Base-by-base conservation (phyloP, 2,797 vertebrate species). In the Urocyon cinereoargenteus region DNA sequence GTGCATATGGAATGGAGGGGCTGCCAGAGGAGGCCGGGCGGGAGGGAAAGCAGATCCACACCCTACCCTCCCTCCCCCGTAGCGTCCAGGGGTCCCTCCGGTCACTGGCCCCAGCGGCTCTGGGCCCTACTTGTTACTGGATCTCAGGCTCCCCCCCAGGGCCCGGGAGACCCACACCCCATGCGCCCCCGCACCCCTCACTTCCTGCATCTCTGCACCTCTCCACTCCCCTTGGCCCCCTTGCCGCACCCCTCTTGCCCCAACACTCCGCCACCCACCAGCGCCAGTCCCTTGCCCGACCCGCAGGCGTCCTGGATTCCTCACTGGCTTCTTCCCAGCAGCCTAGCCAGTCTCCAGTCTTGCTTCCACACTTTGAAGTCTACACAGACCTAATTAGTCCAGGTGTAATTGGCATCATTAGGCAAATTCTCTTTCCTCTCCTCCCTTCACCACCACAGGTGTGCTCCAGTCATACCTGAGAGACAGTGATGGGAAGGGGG, bases 301-400 rank as follows among this genome's bases (percentile, higher is more conserved):
- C 87, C 73, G 77, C 66, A 16, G 78, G 86, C 83, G 1, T 82
- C 51, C 10, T 0, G 62, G 57, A 91, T 79, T 84, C 77, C 73
- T 31, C 10, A 19, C 24, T 68, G 79, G 86, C 90, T 96, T 92
- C 79, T 92, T 49, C 72, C 84, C 93, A 85, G 92, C 90, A 78
- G 78, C 51, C 51, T 34, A 93, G 75, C 86, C 62, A 2, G 64
- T 72, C 68, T 86, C 5, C 5, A 88, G 81, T 85, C 73, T 83
- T n/a, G 73, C 73, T 91, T 86, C 78, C 40, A 34, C 68, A 61
- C 95, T 97, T 94, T 96, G 95, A 97, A 92, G 97, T 90, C 87
- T 66, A 40, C 86, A 36, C 55, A 91, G 82, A 86, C 22, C 91
- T 94, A 93, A 94, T 95, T 93, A 88, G 93, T 93, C 77, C 91